Evolutionary conservation across 1,140 invertebrate species (phyloP).

Genomic region (Tetramorium simillimum): DNA sequence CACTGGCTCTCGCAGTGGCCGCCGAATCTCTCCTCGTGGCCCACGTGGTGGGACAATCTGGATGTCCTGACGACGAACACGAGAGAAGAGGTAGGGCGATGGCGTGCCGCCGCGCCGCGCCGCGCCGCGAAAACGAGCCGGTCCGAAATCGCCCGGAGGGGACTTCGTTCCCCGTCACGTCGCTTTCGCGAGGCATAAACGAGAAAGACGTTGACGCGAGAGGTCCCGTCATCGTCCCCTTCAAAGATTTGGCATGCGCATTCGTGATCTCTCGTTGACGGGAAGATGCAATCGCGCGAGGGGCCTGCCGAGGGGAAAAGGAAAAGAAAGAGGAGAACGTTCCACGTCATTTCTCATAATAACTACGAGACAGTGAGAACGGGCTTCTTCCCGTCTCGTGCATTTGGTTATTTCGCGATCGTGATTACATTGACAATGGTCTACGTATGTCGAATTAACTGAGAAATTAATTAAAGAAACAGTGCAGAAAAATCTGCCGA

Average conservation of each 20-base stretch:
- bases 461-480: not conserved
- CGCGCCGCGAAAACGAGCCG: constrained; percentile 62
- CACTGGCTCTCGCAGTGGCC: constrained; percentile 66
- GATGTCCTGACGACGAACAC: constrained; percentile 76
- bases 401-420: not conserved
- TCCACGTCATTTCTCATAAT: constrained; percentile 40
- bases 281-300: constrained; percentile 65
- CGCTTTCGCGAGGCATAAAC: constrained; percentile 43
- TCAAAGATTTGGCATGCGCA: constrained; percentile 35
- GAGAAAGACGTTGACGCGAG: constrained; percentile 61
- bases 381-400: not conserved
- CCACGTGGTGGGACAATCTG: constrained; percentile 77
- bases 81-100: constrained; percentile 63
- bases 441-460: not conserved
- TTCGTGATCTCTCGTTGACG: constrained; percentile 41
- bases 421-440: not conserved
- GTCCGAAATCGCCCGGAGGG: constrained; percentile 26
- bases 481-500: not conserved
- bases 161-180: not conserved
- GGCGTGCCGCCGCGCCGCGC: constrained; percentile 61
- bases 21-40: constrained; percentile 71
- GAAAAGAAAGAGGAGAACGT: constrained; percentile 23
- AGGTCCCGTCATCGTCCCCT: constrained; percentile 16
- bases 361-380: constrained; percentile 26
- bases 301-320: constrained; percentile 22